Base-by-base conservation (phyloP, 1,140 invertebrate genomes). In the Pseudomyrmex flavicornis region DNA sequence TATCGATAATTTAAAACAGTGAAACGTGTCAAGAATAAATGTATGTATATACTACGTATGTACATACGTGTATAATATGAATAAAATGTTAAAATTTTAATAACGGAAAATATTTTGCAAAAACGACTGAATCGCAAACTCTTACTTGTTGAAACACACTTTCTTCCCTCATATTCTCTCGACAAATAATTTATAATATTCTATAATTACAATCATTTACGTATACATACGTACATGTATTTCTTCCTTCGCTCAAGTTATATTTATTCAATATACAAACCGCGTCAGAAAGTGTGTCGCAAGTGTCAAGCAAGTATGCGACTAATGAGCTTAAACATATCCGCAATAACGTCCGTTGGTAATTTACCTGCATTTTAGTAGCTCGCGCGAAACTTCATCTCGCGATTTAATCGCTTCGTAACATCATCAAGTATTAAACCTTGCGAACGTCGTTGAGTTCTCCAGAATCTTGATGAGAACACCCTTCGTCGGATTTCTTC, bases 291-390 rank as follows among this genome's bases (percentile, higher is more conserved):
- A 65, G 68, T 15, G 52, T 52, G 56, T 35, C 35, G 52, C 80
- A 86, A 58, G 77, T 56, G 26, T 56, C 59, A 54, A 62, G 44
- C 58, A 69, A 85, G 69, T 46, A 44, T 46, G 17, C 61, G 74
- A 22, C 56, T 74, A 35, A 86, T 70, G 62, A 54, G 44, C 56
- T 5, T 56, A 85, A 35, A 73, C 68, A 86, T 7, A 54, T 69
- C 22, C 3, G 12, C 17, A 5, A 15, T 63, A 80, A 86, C 75
- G 12, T 65, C 48, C 74, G 62, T 69, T 66, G 62, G 50, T 73
- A 85, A 86, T 80, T 86, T 85, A 73, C 68, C 22, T 74, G 56
- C 56, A 46, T 17, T 54, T 77, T 68, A 17, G 20, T 35, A 12
- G 20, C 17, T 5, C 4, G 26, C 62, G 22, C 54, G 58, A 48